A percentile compares a stretch with the other conserved stretches of the same genome.
Evolutionary conservation across 1,140 invertebrate genomes (phyloP).

Genomic region (Drosophila elegans): DNA sequence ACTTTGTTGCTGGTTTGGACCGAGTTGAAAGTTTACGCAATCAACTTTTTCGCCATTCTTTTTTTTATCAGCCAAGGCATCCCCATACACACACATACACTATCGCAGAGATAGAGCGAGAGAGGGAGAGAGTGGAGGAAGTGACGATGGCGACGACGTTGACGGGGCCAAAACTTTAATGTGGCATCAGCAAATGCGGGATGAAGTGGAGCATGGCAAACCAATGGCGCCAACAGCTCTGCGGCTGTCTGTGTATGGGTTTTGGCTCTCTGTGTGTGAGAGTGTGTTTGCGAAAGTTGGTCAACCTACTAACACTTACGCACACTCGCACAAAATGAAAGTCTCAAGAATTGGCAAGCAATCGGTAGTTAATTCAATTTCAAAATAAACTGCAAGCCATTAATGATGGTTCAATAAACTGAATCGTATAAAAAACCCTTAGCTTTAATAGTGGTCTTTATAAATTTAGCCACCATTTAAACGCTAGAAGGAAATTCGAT

Average conservation of each 20-base stretch:
- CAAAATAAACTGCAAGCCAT: not conserved
- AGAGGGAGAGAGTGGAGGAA: conserved; percentile 3
- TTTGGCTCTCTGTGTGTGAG: not conserved
- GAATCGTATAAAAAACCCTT: no score
- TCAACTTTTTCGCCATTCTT: conserved; percentile 58
- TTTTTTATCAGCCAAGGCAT: conserved; percentile 35
- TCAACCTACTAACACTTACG: conserved; percentile 18
- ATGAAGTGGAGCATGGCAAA: conserved; percentile 66
- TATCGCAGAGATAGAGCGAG: not conserved
- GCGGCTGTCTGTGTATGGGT: conserved; percentile 42
- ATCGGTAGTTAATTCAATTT: conserved; percentile 11
- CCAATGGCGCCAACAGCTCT: conserved; percentile 68
- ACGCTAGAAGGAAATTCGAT: no score
- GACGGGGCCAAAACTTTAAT: conserved; percentile 75
- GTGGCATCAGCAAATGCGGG: conserved; percentile 59
- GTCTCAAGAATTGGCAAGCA: conserved; percentile 10
- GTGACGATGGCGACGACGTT: conserved; percentile 31
- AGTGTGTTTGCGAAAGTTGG: conserved; percentile 17
- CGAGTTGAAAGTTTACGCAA: conserved; percentile 58
- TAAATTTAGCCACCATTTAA: no score
- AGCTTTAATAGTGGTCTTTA: no score
- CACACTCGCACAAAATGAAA: conserved; percentile 2
- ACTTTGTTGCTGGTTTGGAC: conserved; percentile 52
- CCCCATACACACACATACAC: conserved; percentile 20
- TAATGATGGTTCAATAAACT: not conserved